A percentile compares a stretch with the other conserved stretches of the same genome.
These are phyloP conservation scores for Sabatieria punctata DNA, from an alignment of 2,888 invertebrate genomes.

Conservation along the genomic window DNA sequence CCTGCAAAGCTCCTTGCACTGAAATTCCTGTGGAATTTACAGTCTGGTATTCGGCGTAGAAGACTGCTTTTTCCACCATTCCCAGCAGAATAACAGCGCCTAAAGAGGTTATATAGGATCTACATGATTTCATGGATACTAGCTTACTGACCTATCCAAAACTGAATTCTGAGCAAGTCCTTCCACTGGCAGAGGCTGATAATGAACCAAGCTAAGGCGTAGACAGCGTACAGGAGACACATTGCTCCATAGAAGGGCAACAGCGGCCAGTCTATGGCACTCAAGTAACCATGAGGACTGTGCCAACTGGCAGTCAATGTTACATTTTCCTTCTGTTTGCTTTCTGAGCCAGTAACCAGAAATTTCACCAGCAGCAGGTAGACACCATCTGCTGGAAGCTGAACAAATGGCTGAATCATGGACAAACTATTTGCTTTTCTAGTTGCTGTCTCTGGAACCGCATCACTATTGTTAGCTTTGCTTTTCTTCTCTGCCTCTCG, in stretches of 20 bases:
- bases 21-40: slow-evolving; percentile 48
- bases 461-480: too few relatives aligned
- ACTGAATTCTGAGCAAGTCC: slow-evolving; percentile 74
- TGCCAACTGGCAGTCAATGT: too few relatives aligned
- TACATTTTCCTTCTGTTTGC: not conserved
- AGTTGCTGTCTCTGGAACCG: too few relatives aligned
- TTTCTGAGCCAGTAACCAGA: slow-evolving; percentile 3
- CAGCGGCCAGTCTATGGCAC: slow-evolving; percentile 73
- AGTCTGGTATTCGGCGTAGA: slow-evolving; percentile 68
- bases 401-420: not conserved
- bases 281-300: slow-evolving; percentile 60
- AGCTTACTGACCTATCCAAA: slow-evolving; percentile 63
- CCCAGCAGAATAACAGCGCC: slow-evolving; percentile 33
- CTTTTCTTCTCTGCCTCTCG: too few relatives aligned
- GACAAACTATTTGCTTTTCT: not conserved
- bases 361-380: slow-evolving; percentile 4
- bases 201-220: slow-evolving; percentile 61
- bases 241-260: slow-evolving; percentile 75
- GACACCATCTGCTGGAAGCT: slow-evolving; percentile 11
- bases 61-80: slow-evolving; percentile 54
- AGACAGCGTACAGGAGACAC: slow-evolving; percentile 68
- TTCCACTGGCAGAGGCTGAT: slow-evolving; percentile 72
- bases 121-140: too few relatives aligned
- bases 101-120: too few relatives aligned
- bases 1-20: slow-evolving; percentile 34